A percentile compares a stretch with the other conserved stretches of the same genome.
phyloP scores from a whole-genome alignment of 1,140 invertebrate genomes.

The Sminthurides bifidus region DNA sequence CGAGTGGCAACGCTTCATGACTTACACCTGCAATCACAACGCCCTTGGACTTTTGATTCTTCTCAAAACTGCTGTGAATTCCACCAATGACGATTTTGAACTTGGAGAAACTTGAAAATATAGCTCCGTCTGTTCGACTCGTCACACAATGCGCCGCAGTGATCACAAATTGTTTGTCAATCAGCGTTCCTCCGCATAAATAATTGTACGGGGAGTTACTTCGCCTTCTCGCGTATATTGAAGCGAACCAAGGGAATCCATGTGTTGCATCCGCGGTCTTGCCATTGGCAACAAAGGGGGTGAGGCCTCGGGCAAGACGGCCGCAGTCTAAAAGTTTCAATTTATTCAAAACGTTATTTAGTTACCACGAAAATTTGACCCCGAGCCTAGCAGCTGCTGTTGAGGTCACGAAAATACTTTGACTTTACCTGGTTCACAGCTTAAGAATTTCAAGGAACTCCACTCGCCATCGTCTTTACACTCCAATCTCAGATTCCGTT shows the following conservation, averaged over 20 bases:
- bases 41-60: constrained; percentile 4
- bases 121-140: background rate
- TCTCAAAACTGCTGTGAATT: constrained; percentile 5
- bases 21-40: constrained; percentile 8
- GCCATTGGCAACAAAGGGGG: constrained; percentile 10
- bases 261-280: background rate
- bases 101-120: too few relatives aligned
- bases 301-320: background rate
- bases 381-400: too few relatives aligned
- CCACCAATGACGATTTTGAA: constrained; percentile 13
- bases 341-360: background rate
- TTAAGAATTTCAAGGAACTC: constrained; percentile 6
- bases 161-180: background rate
- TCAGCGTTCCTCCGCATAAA: constrained; percentile 11
- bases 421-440: constrained; percentile 11
- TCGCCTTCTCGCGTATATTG: background rate
- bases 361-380: background rate
- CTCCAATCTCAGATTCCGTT: background rate
- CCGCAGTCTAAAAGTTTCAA: constrained; percentile 11
- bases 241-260: constrained; percentile 12
- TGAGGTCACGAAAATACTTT: too few relatives aligned
- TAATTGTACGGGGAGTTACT: background rate
- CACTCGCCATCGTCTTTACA: constrained; percentile 11
- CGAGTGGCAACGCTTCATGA: too few relatives aligned
- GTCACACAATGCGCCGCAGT: constrained; percentile 7